These are phyloP conservation scores for Todiramphus chloris DNA, from an alignment of 2,113 vertebrate species.

Conservation along the genomic window DNA sequence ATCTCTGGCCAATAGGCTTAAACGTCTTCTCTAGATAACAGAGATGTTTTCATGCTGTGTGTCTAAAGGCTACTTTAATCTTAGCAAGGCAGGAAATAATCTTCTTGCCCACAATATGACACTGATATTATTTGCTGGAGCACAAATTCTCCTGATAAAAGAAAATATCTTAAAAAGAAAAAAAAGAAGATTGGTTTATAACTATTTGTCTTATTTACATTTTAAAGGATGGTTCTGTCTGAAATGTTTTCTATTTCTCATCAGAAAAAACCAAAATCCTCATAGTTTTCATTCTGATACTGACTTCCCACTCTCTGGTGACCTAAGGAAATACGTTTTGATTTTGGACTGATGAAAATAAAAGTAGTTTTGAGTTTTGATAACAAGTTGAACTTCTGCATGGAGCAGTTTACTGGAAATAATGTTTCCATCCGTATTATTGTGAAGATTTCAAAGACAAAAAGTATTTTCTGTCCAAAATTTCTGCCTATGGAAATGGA, in stretches of 20 bases:
- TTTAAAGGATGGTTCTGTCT: background rate
- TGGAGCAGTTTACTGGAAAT: background rate
- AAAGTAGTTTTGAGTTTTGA: background rate
- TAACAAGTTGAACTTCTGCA: background rate
- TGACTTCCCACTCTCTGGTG: background rate
- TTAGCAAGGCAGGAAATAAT: background rate
- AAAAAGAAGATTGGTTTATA: background rate
- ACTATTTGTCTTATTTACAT: background rate
- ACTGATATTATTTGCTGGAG: background rate
- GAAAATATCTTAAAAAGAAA: background rate
- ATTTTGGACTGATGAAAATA: background rate
- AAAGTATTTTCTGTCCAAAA: background rate
- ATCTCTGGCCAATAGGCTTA: background rate
- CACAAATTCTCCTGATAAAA: background rate
- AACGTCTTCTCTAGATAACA: background rate
- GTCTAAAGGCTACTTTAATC: background rate
- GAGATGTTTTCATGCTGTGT: background rate
- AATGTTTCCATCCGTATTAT: background rate
- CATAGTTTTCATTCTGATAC: background rate
- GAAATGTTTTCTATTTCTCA: background rate
- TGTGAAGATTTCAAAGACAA: background rate
- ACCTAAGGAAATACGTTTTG: background rate
- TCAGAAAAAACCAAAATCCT: background rate
- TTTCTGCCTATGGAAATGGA: background rate
- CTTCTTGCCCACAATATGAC: background rate